Evolutionary conservation across 2,888 invertebrate genomes (phyloP).

Genomic region (Drosophila mimica): DNA sequence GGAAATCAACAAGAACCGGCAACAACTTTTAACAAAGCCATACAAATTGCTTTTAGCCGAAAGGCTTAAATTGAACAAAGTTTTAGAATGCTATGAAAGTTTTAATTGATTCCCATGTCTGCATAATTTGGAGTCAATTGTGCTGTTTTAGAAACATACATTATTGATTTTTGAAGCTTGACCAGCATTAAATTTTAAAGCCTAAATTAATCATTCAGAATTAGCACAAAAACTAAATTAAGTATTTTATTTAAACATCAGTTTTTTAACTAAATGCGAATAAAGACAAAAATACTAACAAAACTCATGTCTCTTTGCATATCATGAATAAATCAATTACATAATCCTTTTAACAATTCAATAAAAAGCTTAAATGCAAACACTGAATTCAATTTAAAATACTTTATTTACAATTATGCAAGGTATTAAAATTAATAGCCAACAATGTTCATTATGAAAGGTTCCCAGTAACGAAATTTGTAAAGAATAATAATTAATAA

Average conservation of each 20-base stretch:
- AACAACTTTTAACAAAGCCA: neutral
- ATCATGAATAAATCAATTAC: slow-evolving; percentile 13
- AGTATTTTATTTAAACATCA: neutral
- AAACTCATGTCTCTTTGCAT: neutral
- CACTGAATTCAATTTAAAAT: slow-evolving; percentile 29
- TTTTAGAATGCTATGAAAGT: neutral
- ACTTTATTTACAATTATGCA: slow-evolving; percentile 2
- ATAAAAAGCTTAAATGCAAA: slow-evolving; percentile 2
- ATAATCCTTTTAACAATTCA: neutral
- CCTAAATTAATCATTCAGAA: neutral
- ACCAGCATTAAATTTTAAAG: neutral
- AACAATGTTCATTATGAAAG: neutral
- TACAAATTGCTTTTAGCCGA: neutral
- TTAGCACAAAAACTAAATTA: neutral
- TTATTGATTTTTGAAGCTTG: no score
- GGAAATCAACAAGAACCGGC: neutral
- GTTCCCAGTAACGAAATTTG: neutral
- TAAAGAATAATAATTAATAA: slow-evolving; percentile 23
- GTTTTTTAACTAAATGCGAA: neutral
- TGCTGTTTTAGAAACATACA: neutral
- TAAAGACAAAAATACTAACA: no score
- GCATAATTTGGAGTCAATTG: neutral
- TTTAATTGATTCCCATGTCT: neutral
- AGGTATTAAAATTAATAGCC: neutral
- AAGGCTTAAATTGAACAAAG: neutral